Evolutionary conservation across 2,888 invertebrate genomes (phyloP).

Genomic region (Erpobdella octoculata): DNA sequence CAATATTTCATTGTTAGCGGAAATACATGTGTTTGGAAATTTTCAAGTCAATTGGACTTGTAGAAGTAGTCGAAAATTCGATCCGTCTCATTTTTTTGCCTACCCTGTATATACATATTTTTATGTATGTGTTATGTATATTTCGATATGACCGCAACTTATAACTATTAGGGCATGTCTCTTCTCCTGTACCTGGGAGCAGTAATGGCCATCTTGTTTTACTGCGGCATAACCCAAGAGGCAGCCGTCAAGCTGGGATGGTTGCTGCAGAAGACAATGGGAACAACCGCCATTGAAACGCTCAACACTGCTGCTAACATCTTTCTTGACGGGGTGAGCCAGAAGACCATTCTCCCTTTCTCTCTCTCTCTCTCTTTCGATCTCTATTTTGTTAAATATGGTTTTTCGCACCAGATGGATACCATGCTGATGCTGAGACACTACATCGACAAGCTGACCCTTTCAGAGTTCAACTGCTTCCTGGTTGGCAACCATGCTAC

Average conservation of each 20-base stretch:
- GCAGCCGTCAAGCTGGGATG: constrained; percentile 72
- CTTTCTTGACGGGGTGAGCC: constrained; percentile 79
- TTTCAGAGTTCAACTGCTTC: constrained; percentile 39
- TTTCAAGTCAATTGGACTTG: no score
- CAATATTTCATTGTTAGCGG: no score
- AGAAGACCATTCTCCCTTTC: not conserved
- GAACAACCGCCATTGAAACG: constrained; percentile 88
- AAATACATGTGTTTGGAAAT: no score
- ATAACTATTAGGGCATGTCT: constrained; percentile 60
- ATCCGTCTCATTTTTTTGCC: no score
- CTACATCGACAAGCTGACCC: constrained; percentile 37
- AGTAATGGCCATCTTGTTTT: constrained; percentile 78
- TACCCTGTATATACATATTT: no score
- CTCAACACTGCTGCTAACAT: constrained; percentile 84
- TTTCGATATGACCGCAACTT: no score
- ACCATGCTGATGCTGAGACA: constrained; percentile 38
- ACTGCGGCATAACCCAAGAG: constrained; percentile 78
- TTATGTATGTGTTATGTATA: no score
- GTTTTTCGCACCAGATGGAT: constrained; percentile 36
- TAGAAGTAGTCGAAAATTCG: no score
- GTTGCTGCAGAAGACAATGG: constrained; percentile 62
- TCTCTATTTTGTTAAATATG: not conserved
- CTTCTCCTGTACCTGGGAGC: constrained; percentile 90
- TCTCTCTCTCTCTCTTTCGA: not conserved
- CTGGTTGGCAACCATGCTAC: constrained; percentile 39